Evolutionary conservation across 2,113 vertebrate species (phyloP), one percentile per base, ranked within the genome.

Genomic region (Cochlearius cochlearius): DNA sequence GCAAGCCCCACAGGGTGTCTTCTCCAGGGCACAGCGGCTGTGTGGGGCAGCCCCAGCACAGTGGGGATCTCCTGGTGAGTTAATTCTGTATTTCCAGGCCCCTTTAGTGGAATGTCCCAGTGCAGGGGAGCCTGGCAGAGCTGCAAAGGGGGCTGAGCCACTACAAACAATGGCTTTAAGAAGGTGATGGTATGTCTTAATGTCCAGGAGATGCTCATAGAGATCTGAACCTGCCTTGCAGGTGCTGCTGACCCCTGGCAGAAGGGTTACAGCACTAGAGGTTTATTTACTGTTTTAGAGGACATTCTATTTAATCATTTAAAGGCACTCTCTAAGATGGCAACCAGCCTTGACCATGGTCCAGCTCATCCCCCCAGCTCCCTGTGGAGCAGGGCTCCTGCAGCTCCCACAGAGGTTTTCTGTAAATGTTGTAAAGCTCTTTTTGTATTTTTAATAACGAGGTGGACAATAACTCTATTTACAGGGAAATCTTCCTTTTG

Each of bases 401-500:
- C n/a, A 45, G 82, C 74, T 94, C 80, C 84, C 66, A 2, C 52
- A n/a, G 88, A 88, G 94, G 21, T 55, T 88, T 96, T 93, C 89
- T 92, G 80, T 66, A 71, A 91, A 78, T n/a, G 72, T 67, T 89
- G 68, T 74, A 92, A 92, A 91, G 94, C 91, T 94, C 87, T 93
- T 91, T 94, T 96, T 95, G 96, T 96, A 13, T 92, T 93, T 95
- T 93, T 96, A 97, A 94, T 90, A 93, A 76, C 19, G 0, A 82
- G 81, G 19, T 88, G 78, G 78, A 97, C 92, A 96, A 96, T 96
- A 95, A 92, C 49, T 92, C 90, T 72, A 81, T 96, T 95, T 93
- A 95, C 79, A 79, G 62, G 73, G 71, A 86, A 91, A 92, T 88
- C 86, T 89, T 91, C 91, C 77, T 78, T 97, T 92, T 90, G 77